Evolutionary conservation across 2,113 vertebrate genomes (phyloP).

Genomic region (Bombycilla garrulus): DNA sequence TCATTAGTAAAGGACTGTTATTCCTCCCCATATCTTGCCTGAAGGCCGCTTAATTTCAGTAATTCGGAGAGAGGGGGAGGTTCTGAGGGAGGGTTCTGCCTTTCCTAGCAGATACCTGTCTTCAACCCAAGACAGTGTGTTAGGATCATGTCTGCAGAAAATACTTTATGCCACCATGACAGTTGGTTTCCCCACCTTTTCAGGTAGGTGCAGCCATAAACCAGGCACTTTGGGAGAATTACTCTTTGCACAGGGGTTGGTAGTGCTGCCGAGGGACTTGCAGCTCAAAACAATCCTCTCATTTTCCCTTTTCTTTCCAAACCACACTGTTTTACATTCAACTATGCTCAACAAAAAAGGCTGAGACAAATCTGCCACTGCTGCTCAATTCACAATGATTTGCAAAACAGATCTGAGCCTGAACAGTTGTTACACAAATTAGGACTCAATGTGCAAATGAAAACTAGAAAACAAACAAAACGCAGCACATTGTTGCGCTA

Average conservation of each 20-base stretch:
- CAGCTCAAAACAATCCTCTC: fast-evolving
- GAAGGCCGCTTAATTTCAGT: too few relatives aligned
- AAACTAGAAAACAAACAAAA: conserved; percentile 26
- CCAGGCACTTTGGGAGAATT: not conserved
- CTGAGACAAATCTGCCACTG: conserved; percentile 30
- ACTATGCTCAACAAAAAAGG: not conserved
- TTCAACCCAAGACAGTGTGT: too few relatives aligned
- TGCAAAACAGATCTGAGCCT: conserved; percentile 27
- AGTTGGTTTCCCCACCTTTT: not conserved
- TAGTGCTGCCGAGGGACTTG: not conserved
- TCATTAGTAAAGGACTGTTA: too few relatives aligned
- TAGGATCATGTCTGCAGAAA: not conserved
- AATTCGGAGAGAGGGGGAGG: too few relatives aligned
- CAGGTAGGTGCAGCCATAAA: not conserved
- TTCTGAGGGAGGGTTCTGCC: too few relatives aligned
- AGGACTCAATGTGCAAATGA: not conserved
- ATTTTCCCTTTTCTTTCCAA: not conserved
- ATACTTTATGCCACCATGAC: not conserved
- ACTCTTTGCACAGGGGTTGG: not conserved
- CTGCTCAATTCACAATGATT: conserved; percentile 25
- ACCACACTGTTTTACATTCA: not conserved
- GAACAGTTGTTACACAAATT: conserved; percentile 34
- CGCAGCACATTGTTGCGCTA: fast-evolving
- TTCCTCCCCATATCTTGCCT: too few relatives aligned
- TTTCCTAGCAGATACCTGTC: too few relatives aligned